Percentiles rank a stretch among this genome's conserved stretches.
Evolutionary conservation across 2,797 vertebrate species (phyloP).

Genomic region (Eremophila alpestris): DNA sequence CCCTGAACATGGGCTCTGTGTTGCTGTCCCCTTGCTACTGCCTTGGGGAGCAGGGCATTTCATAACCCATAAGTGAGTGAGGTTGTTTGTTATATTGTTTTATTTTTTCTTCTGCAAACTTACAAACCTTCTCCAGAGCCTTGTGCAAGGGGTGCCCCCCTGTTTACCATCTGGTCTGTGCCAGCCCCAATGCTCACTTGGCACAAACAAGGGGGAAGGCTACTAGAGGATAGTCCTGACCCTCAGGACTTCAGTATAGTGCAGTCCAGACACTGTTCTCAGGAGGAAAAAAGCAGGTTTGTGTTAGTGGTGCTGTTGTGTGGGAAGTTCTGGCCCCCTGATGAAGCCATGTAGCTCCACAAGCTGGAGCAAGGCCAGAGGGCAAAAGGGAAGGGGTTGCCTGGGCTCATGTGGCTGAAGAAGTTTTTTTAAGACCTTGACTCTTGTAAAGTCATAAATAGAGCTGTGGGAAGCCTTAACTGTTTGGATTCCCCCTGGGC

Average conservation of each 20-base stretch:
- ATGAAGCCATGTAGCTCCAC: not conserved
- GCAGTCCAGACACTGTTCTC: not conserved
- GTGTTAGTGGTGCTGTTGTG: not conserved
- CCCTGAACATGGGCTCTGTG: not conserved
- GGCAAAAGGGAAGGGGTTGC: not conserved
- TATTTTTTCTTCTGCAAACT: not conserved
- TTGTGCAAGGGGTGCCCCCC: fast-evolving
- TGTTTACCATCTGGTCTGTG: not conserved
- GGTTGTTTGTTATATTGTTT: not conserved
- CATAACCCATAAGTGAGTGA: not conserved
- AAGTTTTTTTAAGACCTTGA: not conserved
- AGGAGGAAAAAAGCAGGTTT: not conserved
- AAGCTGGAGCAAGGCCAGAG: not conserved
- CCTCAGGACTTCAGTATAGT: not conserved
- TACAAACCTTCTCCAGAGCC: not conserved
- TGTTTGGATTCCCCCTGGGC: not conserved
- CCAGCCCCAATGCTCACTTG: not conserved
- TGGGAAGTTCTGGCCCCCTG: not conserved
- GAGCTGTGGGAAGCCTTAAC: not conserved
- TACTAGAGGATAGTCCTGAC: not conserved
- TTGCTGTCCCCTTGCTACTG: not conserved
- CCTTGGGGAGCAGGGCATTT: not conserved
- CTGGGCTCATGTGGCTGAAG: not conserved
- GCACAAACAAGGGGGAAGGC: not conserved
- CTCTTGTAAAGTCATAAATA: not conserved